A percentile compares a stretch with the other conserved stretches of the same genome.
These are phyloP conservation scores for Melitaea athalia DNA, from an alignment of 2,888 invertebrate species.

Conservation along the genomic window DNA sequence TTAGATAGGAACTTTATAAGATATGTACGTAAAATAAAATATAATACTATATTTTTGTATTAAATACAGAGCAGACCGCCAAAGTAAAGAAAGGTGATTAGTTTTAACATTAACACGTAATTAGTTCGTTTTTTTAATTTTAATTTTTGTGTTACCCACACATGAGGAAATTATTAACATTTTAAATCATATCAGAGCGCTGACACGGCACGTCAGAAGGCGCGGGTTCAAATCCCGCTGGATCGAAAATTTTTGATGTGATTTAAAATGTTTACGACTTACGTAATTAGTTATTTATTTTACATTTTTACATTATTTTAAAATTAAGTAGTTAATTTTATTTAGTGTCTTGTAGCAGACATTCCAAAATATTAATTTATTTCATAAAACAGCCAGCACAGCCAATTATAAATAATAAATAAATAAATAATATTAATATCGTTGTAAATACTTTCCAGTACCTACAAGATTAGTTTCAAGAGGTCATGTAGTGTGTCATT, in stretches of 20 bases:
- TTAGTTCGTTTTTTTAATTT: slow-evolving; percentile 22
- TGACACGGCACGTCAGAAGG: no score
- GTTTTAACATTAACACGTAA: slow-evolving; percentile 10
- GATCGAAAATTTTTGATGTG: no score
- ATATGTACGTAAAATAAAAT: neutral
- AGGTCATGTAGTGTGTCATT: no score
- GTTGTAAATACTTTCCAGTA: no score
- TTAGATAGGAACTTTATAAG: neutral
- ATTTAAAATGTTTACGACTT: no score
- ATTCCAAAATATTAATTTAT: slow-evolving; percentile 4
- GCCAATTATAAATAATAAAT: no score
- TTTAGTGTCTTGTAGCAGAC: slow-evolving; percentile 4
- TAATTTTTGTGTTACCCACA: no score
- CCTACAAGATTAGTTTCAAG: no score
- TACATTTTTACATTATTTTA: neutral
- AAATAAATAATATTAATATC: no score
- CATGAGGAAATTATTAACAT: no score
- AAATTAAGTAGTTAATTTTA: slow-evolving; percentile 20
- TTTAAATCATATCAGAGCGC: no score
- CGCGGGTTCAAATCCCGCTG: no score
- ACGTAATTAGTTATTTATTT: slow-evolving; percentile 6
- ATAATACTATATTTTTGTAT: slow-evolving; percentile 9
- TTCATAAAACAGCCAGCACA: neutral
- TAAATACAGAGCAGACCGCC: slow-evolving; percentile 6
- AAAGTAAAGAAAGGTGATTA: slow-evolving; percentile 9